Evolutionary conservation across 2,113 vertebrate genomes (phyloP).

Genomic region (Pomatorhinus ruficollis): DNA sequence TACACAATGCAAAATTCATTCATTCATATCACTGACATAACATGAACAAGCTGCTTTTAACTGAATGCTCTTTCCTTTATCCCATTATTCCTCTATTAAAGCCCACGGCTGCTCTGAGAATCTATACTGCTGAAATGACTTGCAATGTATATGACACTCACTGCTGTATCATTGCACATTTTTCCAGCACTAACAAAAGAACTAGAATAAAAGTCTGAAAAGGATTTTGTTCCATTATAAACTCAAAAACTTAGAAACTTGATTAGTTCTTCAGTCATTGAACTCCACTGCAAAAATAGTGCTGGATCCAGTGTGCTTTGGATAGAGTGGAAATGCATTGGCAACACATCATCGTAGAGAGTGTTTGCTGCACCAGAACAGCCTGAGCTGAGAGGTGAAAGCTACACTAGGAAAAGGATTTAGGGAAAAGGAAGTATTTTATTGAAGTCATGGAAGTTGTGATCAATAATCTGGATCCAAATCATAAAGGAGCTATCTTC

Average conservation of each 20-base stretch:
- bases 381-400: neutral
- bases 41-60: neutral
- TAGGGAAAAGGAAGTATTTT: neutral
- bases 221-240: neutral
- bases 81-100: neutral
- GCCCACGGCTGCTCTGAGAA: neutral
- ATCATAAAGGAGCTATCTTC: neutral
- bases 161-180: neutral
- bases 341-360: neutral
- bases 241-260: neutral
- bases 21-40: neutral
- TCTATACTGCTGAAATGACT: neutral
- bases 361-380: neutral
- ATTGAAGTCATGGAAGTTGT: neutral
- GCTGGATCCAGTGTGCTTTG: neutral
- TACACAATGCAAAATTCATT: neutral
- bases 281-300: neutral
- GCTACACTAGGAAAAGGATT: neutral
- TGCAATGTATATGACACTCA: neutral
- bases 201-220: neutral
- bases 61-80: neutral
- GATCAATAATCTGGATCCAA: neutral
- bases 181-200: neutral
- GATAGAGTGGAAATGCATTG: neutral
- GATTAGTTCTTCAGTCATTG: neutral